Evolutionary conservation across 1,140 invertebrate genomes (phyloP).

Genomic region (Potamilus streckersoni): DNA sequence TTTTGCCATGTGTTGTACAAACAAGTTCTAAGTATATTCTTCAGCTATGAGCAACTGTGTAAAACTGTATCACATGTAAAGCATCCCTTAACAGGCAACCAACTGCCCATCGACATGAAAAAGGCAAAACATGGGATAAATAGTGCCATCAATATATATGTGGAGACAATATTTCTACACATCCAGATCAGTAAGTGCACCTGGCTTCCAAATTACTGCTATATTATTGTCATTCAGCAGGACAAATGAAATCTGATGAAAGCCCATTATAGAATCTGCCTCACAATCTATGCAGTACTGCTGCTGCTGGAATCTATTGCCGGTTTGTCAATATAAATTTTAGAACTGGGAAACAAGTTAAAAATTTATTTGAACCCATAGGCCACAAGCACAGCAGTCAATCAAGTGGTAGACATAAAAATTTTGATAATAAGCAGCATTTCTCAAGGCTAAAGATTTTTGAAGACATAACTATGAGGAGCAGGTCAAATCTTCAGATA

Average conservation of each 20-base stretch:
- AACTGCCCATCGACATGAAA: too few species aligned
- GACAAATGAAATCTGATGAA: background rate
- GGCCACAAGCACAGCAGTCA: background rate
- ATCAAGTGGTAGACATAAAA: slow-evolving; percentile 10
- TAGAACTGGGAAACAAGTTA: slow-evolving; percentile 21
- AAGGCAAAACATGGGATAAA: too few species aligned
- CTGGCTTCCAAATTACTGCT: background rate
- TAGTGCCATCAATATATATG: too few species aligned
- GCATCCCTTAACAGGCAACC: too few species aligned
- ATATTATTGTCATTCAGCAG: background rate
- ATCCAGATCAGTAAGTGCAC: too few species aligned
- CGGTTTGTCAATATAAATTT: slow-evolving; percentile 32
- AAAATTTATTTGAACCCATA: background rate
- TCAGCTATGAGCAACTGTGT: too few species aligned
- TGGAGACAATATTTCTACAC: too few species aligned
- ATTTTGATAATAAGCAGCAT: slow-evolving; percentile 10
- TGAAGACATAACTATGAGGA: slow-evolving; percentile 32
- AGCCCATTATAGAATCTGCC: background rate
- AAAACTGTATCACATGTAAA: too few species aligned
- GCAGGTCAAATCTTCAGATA: slow-evolving; percentile 23
- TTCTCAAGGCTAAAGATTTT: slow-evolving; percentile 18
- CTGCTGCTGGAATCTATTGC: slow-evolving; percentile 35
- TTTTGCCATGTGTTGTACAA: too few species aligned
- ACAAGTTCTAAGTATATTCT: too few species aligned
- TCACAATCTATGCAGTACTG: slow-evolving; percentile 12